Conservation (phyloP, 2,888 invertebrate species). For the Microplitis deprimator region DNA sequence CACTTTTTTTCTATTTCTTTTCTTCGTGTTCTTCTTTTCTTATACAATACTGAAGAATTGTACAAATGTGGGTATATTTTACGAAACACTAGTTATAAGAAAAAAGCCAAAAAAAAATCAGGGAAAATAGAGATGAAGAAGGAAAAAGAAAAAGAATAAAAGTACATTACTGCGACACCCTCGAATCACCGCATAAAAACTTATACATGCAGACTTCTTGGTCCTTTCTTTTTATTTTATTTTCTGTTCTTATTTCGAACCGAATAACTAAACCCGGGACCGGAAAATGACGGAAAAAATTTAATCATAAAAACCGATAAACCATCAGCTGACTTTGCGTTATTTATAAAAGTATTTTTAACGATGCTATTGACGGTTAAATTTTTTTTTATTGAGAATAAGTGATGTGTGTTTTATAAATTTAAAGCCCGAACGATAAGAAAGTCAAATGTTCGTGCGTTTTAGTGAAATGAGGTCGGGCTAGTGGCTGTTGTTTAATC, state of each 20-base stretch:
- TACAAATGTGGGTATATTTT: too few species aligned
- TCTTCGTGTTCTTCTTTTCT: not conserved
- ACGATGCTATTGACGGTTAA: not conserved
- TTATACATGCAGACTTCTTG: not conserved
- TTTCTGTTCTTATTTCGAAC: too few species aligned
- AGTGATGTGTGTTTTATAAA: constrained; percentile 1
- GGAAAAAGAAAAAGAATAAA: not conserved
- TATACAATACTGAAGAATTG: too few species aligned
- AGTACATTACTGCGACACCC: not conserved
- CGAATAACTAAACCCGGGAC: too few species aligned
- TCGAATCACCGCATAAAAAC: not conserved
- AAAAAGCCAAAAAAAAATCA: not conserved
- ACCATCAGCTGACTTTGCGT: not conserved
- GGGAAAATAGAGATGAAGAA: not conserved
- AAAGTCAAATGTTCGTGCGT: not conserved
- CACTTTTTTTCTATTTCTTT: not conserved
- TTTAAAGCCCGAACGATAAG: not conserved
- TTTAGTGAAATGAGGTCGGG: not conserved
- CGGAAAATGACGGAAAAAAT: not conserved
- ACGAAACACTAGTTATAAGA: not conserved
- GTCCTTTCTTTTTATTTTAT: too few species aligned
- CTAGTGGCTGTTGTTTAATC: not conserved
- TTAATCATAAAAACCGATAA: not conserved
- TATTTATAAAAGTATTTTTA: not conserved
- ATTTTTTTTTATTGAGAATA: not conserved